These are phyloP conservation scores for Temnothorax rugatulus DNA, from an alignment of 2,888 invertebrate genomes.

Conservation along the genomic window DNA sequence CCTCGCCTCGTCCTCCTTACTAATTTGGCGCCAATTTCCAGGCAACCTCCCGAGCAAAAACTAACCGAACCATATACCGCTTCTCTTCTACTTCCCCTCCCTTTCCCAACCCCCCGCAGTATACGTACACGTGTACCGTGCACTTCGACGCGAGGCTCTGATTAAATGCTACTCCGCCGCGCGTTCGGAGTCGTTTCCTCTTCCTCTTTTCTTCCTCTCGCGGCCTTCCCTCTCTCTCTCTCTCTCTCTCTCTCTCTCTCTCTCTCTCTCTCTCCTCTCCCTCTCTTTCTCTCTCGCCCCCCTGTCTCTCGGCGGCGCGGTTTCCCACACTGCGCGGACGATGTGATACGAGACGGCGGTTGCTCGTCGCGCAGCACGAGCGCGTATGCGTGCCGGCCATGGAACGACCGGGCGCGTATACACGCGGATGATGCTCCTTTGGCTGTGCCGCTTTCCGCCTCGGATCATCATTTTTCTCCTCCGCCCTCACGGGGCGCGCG, in stretches of 20 bases:
- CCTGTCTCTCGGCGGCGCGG: constrained; percentile 43
- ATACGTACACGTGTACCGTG: constrained; percentile 76
- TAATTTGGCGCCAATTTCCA: constrained; percentile 87
- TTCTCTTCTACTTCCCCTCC: constrained; percentile 34
- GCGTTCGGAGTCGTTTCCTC: constrained; percentile 64
- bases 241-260: constrained; percentile 51
- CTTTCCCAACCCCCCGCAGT: constrained; percentile 7
- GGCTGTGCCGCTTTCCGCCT: constrained; percentile 35
- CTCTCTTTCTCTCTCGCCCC: constrained; percentile 40
- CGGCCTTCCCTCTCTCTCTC: constrained; percentile 35
- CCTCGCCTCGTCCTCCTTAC: constrained; percentile 85
- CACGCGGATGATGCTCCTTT: constrained; percentile 44
- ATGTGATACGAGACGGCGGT: constrained; percentile 47
- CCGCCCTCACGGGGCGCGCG: constrained; percentile 29
- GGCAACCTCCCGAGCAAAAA: constrained; percentile 86
- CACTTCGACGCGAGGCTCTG: constrained; percentile 81
- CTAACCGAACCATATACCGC: constrained; percentile 85
- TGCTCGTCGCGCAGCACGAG: constrained; percentile 59
- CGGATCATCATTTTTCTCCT: constrained; percentile 39
- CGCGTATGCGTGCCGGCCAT: constrained; percentile 50
- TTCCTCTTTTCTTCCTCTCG: constrained; percentile 65
- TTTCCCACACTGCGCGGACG: constrained; percentile 71
- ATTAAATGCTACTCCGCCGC: constrained; percentile 85
- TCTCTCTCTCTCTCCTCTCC: constrained; percentile 32
- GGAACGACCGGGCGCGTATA: constrained; percentile 45